These are phyloP conservation scores for Campylorhamphus procurvoides DNA, from an alignment of 2,113 vertebrate species.

Conservation along the genomic window DNA sequence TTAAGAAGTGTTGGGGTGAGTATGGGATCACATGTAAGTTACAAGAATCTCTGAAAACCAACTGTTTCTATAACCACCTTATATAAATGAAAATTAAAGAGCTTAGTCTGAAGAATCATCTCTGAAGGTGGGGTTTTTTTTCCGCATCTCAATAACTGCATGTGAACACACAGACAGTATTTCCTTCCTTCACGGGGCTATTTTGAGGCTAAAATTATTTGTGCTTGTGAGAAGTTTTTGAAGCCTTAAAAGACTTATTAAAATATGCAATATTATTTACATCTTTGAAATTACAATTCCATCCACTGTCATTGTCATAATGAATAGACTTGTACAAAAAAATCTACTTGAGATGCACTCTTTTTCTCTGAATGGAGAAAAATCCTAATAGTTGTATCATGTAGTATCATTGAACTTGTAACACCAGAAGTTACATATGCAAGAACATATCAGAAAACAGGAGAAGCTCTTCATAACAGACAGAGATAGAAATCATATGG, in stretches of 20 bases:
- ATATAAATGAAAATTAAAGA: not conserved
- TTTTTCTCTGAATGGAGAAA: not conserved
- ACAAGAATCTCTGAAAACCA: not conserved
- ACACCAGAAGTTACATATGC: not conserved
- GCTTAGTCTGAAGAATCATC: not conserved
- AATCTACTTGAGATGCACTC: not conserved
- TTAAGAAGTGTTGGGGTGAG: not conserved
- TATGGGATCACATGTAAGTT: not conserved
- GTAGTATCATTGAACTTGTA: not conserved
- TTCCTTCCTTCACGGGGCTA: not conserved
- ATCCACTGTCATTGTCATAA: not conserved
- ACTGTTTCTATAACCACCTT: not conserved
- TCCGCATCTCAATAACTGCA: not conserved
- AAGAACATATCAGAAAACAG: not conserved
- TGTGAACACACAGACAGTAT: not conserved
- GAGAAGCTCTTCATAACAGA: not conserved
- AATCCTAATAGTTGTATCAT: not conserved
- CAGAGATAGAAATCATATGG: not conserved
- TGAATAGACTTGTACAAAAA: not conserved
- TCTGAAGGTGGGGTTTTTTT: not conserved
- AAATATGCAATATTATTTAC: not conserved
- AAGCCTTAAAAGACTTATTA: not conserved
- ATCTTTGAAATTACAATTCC: not conserved
- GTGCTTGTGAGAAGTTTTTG: not conserved
- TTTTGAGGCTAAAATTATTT: not conserved